Evolutionary conservation across 1,140 invertebrate species (phyloP).

Genomic region (Drosophila arizonae): DNA sequence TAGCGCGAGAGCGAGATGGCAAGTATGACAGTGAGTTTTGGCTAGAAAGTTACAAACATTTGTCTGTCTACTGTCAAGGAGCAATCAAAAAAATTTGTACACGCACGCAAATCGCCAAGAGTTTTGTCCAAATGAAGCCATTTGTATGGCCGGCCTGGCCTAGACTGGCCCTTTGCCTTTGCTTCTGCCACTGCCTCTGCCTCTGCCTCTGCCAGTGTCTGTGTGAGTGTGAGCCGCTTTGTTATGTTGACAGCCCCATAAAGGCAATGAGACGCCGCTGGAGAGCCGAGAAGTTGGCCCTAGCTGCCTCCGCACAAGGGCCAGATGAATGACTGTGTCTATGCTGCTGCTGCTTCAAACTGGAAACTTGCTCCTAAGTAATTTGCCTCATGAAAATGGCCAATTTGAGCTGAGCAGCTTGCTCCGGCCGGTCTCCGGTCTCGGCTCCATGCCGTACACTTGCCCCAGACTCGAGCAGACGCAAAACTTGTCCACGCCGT

Average conservation of each 20-base stretch:
- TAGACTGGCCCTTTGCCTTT: not conserved
- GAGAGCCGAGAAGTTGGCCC: conserved; percentile 11
- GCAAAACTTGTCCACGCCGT: not conserved
- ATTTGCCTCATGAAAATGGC: conserved; percentile 67
- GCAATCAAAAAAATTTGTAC: conserved; percentile 57
- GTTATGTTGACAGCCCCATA: conserved; percentile 52
- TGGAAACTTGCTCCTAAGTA: conserved; percentile 58
- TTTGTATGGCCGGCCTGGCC: conserved; percentile 61
- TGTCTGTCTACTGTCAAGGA: conserved; percentile 40
- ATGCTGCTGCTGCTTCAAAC: conserved; percentile 21
- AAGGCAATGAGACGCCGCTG: conserved; percentile 42
- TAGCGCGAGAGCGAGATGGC: not conserved
- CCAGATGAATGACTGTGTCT: not conserved
- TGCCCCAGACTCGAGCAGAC: not conserved
- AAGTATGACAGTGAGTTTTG: not conserved
- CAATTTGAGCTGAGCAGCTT: conserved; percentile 53
- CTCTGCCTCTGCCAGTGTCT: not conserved
- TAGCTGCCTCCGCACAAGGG: not conserved
- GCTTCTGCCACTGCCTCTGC: not conserved
- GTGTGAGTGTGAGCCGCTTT: conserved; percentile 22
- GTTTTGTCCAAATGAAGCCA: conserved; percentile 65
- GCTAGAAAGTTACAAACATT: conserved; percentile 48
- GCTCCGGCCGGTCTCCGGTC: not conserved
- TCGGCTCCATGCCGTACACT: not conserved
- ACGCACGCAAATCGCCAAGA: conserved; percentile 66